Evolutionary conservation across 2,888 invertebrate genomes (phyloP).

Genomic region (Sericinus montela): DNA sequence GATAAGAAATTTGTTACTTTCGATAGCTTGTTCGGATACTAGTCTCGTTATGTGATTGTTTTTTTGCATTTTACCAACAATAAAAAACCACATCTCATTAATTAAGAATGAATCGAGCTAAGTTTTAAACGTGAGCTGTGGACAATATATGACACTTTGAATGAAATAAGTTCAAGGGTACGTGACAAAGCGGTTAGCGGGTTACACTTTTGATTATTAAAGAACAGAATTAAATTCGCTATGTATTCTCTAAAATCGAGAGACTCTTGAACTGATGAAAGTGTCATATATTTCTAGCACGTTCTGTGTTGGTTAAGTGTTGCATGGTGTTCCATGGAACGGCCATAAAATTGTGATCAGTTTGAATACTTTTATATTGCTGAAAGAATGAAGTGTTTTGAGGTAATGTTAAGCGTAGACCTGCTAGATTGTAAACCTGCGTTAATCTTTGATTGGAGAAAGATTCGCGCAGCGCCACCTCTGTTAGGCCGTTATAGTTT

Average conservation of each 20-base stretch:
- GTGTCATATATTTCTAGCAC: conserved; percentile 62
- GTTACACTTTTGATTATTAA: conserved; percentile 6
- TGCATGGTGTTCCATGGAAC: conserved; percentile 74
- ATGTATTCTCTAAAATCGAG: conserved; percentile 40
- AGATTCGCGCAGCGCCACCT: conserved; percentile 39
- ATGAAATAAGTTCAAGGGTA: conserved; percentile 49
- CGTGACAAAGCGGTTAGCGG: not conserved
- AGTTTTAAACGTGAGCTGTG: conserved; percentile 54
- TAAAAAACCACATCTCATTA: conserved; percentile 73
- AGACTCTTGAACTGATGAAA: conserved; percentile 50
- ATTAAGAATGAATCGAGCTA: conserved; percentile 67
- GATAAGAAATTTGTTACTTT: conserved; percentile 48
- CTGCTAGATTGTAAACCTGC: conserved; percentile 71
- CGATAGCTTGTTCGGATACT: conserved; percentile 69
- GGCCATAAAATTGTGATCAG: conserved; percentile 77
- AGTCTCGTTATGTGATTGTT: conserved; percentile 76
- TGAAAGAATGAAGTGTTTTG: conserved; percentile 61
- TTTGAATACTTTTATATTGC: conserved; percentile 79
- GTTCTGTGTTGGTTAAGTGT: conserved; percentile 64
- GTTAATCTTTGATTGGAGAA: conserved; percentile 67
- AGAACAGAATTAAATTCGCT: conserved; percentile 40
- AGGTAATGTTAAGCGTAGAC: conserved; percentile 73
- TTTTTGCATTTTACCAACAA: conserved; percentile 72
- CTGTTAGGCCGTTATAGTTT: conserved; percentile 43
- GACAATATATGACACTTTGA: conserved; percentile 67